Base-by-base conservation (phyloP, 1,140 invertebrate species). In the Leptopilina clavipes region DNA sequence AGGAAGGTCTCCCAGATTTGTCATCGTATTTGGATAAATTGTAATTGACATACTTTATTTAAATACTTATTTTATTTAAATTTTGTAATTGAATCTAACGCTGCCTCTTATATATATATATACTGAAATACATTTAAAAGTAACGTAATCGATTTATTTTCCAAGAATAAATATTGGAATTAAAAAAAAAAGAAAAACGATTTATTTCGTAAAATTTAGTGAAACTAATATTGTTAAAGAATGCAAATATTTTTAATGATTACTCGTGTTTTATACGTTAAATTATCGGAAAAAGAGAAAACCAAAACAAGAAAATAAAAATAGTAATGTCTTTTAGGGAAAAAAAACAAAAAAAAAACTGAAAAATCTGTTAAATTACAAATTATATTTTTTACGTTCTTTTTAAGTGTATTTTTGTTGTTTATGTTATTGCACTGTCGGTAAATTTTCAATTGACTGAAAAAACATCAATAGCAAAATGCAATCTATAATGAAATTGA, bases 1-100 rank as follows among this genome's bases (percentile, higher is more conserved):
- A 99, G 91, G 98, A 99, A 90, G 97, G 97, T 91, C 93, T 99
- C 80, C 98, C 98, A 84, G 97, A 98, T 87, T 92, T 99, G 86
- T 90, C 93, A 85, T 94, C 96, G 92, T 99, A 98, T 90, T 93
- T 98, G 90, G 98, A 98, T 92, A 98, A 97, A 93, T 93, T 97
- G 94, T 97, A 97, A 97, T 92, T 90, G 86, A 86, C 86, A 83
- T 81, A 76, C 74, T 80, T 81, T 89, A 90, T 89, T 89, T 85
- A 89, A 88, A 87, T 86, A 89, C 75, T 84, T 90, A 89, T 90
- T 89, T 84, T 90, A 89, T 90, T 89, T 88, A 89, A 89, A 88
- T 85, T 87, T 87, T 89, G 81, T 90, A 89, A 87, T 89, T 89
- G 79, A 88, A 86, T 65, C 25, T 86, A 87, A 86, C 79, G 81